Base-by-base conservation (phyloP, 1,140 invertebrate genomes). In the Oreohelix idahoensis region DNA sequence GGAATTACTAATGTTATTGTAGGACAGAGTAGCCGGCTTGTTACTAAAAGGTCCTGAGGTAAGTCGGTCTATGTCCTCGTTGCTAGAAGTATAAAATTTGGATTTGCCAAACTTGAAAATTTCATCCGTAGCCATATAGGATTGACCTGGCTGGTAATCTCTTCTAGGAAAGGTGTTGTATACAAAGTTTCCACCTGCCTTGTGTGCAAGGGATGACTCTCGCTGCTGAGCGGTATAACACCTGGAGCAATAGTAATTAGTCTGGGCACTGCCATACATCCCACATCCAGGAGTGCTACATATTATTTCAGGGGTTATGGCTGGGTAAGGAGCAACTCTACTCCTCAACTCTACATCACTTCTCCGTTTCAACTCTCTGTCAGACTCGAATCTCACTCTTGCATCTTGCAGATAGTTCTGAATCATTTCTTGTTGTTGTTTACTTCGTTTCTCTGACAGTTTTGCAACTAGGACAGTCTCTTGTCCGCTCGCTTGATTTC, bases 401-500 rank as follows among this genome's bases (percentile, higher is more conserved):
- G 96, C 96, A 86, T 95, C 95, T 84, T 95, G 94, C 49, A 98
- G 92, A 91, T 97, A 98, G 92, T 97, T 97, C 81, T 95, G 94
- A 39, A 97, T 94, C 96, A 98, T 96, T 84, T 96, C 94, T 86
- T 96, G 95, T 73, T 96, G 96, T 81, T 95, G 96, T 4, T 95
- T 94, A 84, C 96, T 95, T 38, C 95, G 92, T 71, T 95, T 95
- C 29, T 94, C 92, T 8, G 95, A 93, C 26, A 97, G 93, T 83
- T 92, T 93, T 17, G 95, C 95, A 87, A 95, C 95, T 74, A 95
- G 91, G 58, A 96, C 92, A 70, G 89, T 88, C n/a, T 89, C 85
- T 26, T 69, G n/a, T n/a, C 49, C 92, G 74, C 89, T 90, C 79
- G 89, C 92, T 66, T 91, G 90, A n/a, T 87, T 85, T 81, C 89